A percentile compares a stretch with the other conserved stretches of the same genome.
Conservation (phyloP, 2,888 invertebrate genomes). For the Dorcus parallelipipedus region DNA sequence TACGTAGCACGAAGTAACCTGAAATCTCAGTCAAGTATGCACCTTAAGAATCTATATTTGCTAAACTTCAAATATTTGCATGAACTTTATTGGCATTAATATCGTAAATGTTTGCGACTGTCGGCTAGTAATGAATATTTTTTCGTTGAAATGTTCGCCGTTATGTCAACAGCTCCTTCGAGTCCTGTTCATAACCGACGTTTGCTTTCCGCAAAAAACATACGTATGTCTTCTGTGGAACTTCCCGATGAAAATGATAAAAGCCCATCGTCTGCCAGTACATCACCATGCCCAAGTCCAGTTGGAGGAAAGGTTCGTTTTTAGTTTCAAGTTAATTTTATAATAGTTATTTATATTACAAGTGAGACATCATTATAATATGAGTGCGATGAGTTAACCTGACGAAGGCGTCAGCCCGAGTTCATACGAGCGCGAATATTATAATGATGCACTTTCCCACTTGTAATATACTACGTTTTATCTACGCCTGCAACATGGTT, state of each 20-base stretch:
- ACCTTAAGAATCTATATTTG: slow-evolving; percentile 16
- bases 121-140: background rate
- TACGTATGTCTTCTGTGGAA: slow-evolving; percentile 91
- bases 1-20: slow-evolving; percentile 40
- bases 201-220: slow-evolving; percentile 73
- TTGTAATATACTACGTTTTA: too few relatives aligned
- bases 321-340: background rate
- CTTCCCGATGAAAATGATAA: slow-evolving; percentile 88
- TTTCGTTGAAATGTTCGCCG: slow-evolving; percentile 7
- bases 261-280: slow-evolving; percentile 86
- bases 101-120: too few relatives aligned
- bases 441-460: too few relatives aligned
- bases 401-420: too few relatives aligned
- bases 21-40: slow-evolving; percentile 48
- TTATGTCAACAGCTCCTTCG: slow-evolving; percentile 67
- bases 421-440: too few relatives aligned
- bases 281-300: slow-evolving; percentile 91
- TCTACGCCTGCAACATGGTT: too few relatives aligned
- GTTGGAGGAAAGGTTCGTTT: slow-evolving; percentile 44
- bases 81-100: background rate
- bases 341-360: too few relatives aligned
- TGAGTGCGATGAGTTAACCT: too few relatives aligned
- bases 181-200: slow-evolving; percentile 88
- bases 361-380: too few relatives aligned
- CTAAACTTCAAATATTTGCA: background rate